phyloP scores from a whole-genome alignment of 1,140 invertebrate species.

The Diorhabda sublineata region DNA sequence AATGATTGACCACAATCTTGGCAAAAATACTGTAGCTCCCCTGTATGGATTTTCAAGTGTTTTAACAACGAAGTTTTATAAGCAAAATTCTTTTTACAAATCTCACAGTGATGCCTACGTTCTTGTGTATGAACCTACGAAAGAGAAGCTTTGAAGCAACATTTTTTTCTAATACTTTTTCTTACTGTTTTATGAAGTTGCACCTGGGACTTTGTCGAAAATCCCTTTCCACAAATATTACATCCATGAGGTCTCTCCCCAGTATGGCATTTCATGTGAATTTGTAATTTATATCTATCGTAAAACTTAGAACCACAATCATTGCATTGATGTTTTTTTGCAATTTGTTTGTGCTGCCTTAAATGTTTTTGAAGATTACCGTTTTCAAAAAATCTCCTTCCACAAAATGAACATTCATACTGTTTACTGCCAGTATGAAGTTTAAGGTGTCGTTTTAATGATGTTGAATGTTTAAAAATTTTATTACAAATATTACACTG shows the following conservation, averaged over 20 bases:
- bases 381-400: slow-evolving; percentile 64
- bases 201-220: slow-evolving; percentile 49
- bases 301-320: slow-evolving; percentile 59
- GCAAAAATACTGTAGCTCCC: slow-evolving; percentile 22
- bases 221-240: slow-evolving; percentile 50
- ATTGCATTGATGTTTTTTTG: slow-evolving; percentile 54
- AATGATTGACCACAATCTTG: slow-evolving; percentile 24
- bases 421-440: slow-evolving; percentile 69
- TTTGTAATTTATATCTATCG: slow-evolving; percentile 52
- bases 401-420: slow-evolving; percentile 67
- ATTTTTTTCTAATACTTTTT: background rate
- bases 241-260: slow-evolving; percentile 62
- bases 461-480: slow-evolving; percentile 22
- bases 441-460: slow-evolving; percentile 50
- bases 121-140: slow-evolving; percentile 49
- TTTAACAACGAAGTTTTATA: slow-evolving; percentile 23
- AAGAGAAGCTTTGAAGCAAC: background rate
- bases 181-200: slow-evolving; percentile 46
- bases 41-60: slow-evolving; percentile 26
- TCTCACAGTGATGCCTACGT: slow-evolving; percentile 51
- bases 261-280: slow-evolving; percentile 60
- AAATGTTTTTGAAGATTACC: slow-evolving; percentile 58
- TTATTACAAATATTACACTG: slow-evolving; percentile 24
- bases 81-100: slow-evolving; percentile 54
- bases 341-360: slow-evolving; percentile 49